Evolutionary conservation across 2,797 vertebrate genomes (phyloP), one percentile per base, ranked within the genome.

Genomic region (Hafferia zeledoni): DNA sequence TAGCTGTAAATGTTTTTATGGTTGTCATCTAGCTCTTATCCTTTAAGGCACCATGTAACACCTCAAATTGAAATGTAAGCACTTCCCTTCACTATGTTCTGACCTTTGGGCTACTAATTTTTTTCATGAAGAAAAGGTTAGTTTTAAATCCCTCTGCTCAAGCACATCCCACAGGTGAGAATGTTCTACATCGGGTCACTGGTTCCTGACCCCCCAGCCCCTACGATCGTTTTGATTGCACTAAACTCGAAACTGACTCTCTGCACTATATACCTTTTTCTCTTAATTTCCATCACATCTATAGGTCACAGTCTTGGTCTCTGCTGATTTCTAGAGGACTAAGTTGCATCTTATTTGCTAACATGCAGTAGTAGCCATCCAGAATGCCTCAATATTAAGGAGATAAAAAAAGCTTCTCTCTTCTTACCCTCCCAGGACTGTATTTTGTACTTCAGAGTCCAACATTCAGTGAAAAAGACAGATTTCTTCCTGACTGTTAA

Each of bases 1-100:
- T 68, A 71, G 89, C 39, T 83, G 49, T 83, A 90, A 87, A 87
- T 41, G 41, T 33, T 57, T 81, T 94, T 82, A 87, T 77, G 80
- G 49, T 24, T 88, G 76, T 83, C 74, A 81, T 22, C n/a, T 44
- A 49, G 8, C 18, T 84, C 95, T 91, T 86, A 83, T 39, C 83
- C 15, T 78, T 93, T 95, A 94, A 94, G 92, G 17, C 10, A 69
- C 43, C 17, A 55, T 17, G 10, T 25, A 68, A 46, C 44, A 63
- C 53, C 47, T 31, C n/a, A 4, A 90, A 91, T 5, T 87, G 55
- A 79, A 94, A 92, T 53, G 24, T 25, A 94, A 81, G 41, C 74
- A 59, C 18, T 46, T 81, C 30, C 46, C 49, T 43, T 43, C 67
- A 75, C 24, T 43, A 2, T 25, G 59, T 67, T 93, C 63, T 86